A percentile compares a stretch with the other conserved stretches of the same genome.
Evolutionary conservation across 2,888 invertebrate species (phyloP).

Genomic region (Bugulina stolonifera): DNA sequence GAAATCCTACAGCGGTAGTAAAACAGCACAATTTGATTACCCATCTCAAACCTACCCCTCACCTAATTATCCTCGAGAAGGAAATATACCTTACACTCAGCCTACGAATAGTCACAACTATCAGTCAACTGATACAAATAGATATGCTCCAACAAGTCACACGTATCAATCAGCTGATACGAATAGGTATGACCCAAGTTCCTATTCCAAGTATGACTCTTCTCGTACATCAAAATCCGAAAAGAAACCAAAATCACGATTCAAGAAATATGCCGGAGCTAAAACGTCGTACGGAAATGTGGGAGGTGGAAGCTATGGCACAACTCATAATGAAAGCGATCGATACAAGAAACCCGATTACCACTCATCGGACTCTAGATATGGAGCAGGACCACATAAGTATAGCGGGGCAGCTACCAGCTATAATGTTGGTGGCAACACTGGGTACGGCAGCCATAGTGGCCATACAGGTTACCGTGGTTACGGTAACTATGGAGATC

Average conservation of each 20-base stretch:
- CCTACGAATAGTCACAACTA: background rate
- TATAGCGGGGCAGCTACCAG: background rate
- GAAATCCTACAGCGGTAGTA: background rate
- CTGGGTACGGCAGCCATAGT: background rate
- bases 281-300: conserved; percentile 15
- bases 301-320: background rate
- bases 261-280: conserved; percentile 19
- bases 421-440: background rate
- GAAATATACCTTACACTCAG: background rate
- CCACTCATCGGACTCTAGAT: background rate
- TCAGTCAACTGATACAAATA: background rate
- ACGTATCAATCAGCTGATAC: background rate
- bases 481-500: background rate
- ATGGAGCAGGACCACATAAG: background rate
- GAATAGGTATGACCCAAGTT: conserved; percentile 3
- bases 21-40: background rate
- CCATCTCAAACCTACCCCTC: background rate
- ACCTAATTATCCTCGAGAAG: background rate
- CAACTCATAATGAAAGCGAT: background rate
- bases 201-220: background rate
- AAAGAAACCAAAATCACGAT: conserved; percentile 14
- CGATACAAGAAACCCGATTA: conserved; percentile 11
- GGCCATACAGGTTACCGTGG: background rate
- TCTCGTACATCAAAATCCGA: background rate
- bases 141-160: background rate